phyloP scores from a whole-genome alignment of 2,113 vertebrate species.

The Dipodomys merriami region DNA sequence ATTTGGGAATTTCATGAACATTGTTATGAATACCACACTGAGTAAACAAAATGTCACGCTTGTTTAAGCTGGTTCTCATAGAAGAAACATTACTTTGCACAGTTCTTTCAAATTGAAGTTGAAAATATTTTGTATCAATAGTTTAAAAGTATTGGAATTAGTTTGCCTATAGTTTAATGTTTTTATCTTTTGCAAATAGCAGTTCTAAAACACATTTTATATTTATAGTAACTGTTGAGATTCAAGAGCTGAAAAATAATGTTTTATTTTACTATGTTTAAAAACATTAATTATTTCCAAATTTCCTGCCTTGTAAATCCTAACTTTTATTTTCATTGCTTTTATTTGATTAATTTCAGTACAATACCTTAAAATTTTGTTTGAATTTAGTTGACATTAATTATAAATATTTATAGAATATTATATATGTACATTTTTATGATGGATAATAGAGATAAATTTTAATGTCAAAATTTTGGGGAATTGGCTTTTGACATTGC shows the following conservation, averaged over 20 bases:
- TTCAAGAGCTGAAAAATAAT: not conserved
- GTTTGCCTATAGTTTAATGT: conserved; percentile 4
- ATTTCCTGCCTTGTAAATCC: not conserved
- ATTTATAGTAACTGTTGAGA: conserved; percentile 18
- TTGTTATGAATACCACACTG: conserved; percentile 9
- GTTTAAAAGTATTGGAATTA: not conserved
- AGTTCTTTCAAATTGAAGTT: conserved; percentile 43
- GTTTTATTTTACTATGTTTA: not conserved
- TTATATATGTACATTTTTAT: not conserved
- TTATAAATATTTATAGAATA: not conserved
- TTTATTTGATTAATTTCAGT: not conserved
- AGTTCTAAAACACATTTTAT: not conserved
- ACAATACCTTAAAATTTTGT: not conserved
- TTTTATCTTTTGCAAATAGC: conserved; percentile 7
- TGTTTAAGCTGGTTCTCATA: conserved; percentile 37
- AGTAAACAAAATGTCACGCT: conserved; percentile 50
- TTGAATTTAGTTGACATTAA: not conserved
- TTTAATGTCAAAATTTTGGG: not conserved
- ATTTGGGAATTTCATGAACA: conserved; percentile 62
- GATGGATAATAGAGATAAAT: not conserved
- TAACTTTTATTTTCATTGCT: not conserved
- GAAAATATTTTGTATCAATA: not conserved
- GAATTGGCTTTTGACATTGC: not conserved
- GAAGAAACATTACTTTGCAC: conserved; percentile 33
- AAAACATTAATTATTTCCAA: not conserved